Conservation (phyloP, 1,140 invertebrate genomes). For the Ips typographus region DNA sequence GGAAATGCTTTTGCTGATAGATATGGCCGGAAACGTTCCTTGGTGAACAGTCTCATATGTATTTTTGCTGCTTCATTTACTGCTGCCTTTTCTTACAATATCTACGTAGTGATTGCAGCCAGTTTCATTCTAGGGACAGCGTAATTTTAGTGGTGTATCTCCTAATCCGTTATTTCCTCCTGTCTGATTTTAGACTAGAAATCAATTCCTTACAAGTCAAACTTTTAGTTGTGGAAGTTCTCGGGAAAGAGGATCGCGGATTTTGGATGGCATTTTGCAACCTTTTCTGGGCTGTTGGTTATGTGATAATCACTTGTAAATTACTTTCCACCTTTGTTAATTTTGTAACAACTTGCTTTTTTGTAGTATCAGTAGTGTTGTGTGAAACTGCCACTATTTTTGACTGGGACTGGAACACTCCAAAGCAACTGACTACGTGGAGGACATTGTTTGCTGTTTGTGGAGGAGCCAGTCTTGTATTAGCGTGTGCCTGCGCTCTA, state of each 20-base stretch:
- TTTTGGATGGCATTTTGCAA: conserved; percentile 38
- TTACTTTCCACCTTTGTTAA: neutral
- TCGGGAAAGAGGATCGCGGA: conserved; percentile 37
- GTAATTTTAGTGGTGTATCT: conserved; percentile 27
- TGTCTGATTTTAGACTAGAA: conserved; percentile 32
- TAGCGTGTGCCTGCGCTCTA: conserved; percentile 41
- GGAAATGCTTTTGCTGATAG: conserved; percentile 39
- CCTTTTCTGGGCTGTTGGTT: conserved; percentile 40
- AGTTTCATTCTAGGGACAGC: conserved; percentile 38
- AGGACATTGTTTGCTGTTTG: conserved; percentile 41
- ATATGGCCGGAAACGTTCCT: conserved; percentile 41
- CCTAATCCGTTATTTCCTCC: neutral
- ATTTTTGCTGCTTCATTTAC: conserved; percentile 41
- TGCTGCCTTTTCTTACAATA: conserved; percentile 41
- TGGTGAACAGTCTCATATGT: conserved; percentile 36
- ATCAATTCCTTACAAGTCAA: conserved; percentile 34
- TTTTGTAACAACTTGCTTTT: conserved; percentile 4
- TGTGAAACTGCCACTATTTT: conserved; percentile 15
- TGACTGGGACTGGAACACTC: neutral
- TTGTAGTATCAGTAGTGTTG: conserved; percentile 16
- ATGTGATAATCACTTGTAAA: conserved; percentile 30
- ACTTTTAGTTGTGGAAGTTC: conserved; percentile 41
- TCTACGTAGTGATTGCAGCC: conserved; percentile 33
- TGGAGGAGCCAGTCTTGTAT: conserved; percentile 38
- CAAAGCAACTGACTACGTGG: conserved; percentile 39